Evolutionary conservation across 2,797 vertebrate genomes (phyloP), one percentile per base, ranked within the genome.

Genomic region (Borostomias antarcticus): DNA sequence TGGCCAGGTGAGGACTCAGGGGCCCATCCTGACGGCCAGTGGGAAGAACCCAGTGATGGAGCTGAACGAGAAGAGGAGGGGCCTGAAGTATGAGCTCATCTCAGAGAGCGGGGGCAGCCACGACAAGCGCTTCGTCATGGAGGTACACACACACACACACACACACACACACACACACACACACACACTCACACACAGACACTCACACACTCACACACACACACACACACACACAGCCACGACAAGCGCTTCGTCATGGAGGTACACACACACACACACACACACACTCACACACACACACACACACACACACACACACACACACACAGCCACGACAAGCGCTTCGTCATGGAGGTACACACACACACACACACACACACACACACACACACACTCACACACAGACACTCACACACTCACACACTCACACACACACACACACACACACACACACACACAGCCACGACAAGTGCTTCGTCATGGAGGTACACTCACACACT

Each of bases 21-120:
- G 97, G 87, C 97, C 97, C 78, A 99, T 99, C 68, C 94, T 99
- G 85, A 99, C 97, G 50, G 97, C 96, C 26, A 99, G 97, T 53
- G 97, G 97, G 70, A 99, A 99, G 90, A 99, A 99, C 83, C 98
- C 98, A 0, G 97, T 99, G 73, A 99, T 99, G 98, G 98, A 99
- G 89, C 94, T 99, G 45, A 99, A 99, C 61, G 98, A 99, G 81
- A 99, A 99, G 88, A 92, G 98, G 69, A 89, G 98, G 86, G 97
- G 98, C 58, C 94, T 99, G 76, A 99, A 99, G 78, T 99, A 99
- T 0, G 97, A 98, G 84, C 95, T 99, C 74, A 98, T 98, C 86
- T 99, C 98, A 0, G 98, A 99, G 85, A 98, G 96, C 0, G 98
- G 98, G 10, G 98, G 97, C 72, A 99, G 98, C 89, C 97, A 99